Conservation (phyloP, 2,113 vertebrate species). For the Ptilonorhynchus violaceus region DNA sequence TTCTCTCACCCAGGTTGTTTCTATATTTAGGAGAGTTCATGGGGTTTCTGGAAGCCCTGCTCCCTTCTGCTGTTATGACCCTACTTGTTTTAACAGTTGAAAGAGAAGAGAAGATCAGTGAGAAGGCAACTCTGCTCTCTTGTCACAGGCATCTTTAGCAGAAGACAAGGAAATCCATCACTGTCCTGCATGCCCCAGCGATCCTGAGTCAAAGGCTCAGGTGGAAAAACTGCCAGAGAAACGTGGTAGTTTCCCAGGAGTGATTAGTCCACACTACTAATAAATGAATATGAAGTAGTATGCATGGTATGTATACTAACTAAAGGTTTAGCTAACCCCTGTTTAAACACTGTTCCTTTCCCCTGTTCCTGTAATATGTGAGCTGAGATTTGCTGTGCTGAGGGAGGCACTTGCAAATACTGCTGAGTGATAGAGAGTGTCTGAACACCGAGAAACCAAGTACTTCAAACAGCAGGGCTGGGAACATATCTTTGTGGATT, state of each 20-base stretch:
- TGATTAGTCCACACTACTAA: neutral
- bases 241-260: neutral
- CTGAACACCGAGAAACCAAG: neutral
- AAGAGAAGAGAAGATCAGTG: neutral
- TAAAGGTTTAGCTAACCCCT: neutral
- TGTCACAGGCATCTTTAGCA: neutral
- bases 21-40: neutral
- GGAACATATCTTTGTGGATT: neutral
- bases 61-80: neutral
- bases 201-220: neutral
- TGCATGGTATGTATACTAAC: neutral
- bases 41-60: neutral
- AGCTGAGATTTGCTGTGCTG: neutral
- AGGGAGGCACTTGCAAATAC: neutral
- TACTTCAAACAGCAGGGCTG: neutral
- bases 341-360: neutral
- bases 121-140: neutral
- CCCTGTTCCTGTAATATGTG: neutral
- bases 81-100: neutral
- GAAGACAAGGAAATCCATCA: neutral
- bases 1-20: neutral
- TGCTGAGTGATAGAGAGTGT: neutral
- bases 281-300: neutral
- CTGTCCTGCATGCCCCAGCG: neutral
- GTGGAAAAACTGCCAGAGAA: neutral